Evolutionary conservation across 2,113 vertebrate species (phyloP), one percentile per base, ranked within the genome.

Genomic region (Trematomus loennbergii): DNA sequence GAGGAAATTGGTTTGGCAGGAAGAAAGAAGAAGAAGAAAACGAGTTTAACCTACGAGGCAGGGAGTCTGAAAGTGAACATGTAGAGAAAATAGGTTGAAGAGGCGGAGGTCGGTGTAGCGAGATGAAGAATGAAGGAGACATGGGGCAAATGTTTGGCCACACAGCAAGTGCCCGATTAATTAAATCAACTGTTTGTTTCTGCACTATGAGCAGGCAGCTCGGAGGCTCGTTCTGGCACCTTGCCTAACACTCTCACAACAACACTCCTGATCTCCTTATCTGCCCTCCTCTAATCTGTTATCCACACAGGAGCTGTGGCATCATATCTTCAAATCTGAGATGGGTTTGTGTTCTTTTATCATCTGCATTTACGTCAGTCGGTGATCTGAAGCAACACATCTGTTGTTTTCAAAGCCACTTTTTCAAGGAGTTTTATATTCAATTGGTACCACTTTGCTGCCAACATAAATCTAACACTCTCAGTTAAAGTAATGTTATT

Each of bases 161-260:
- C 81, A 81, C 83, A 59, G 85, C 72, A 50, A 86, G 85, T 43
- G 83, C 48, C 78, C 82, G 74, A 89, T 91, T 92, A 86, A 93
- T 92, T 92, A 89, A 88, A 90, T 79, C 84, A 79, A 74, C 69
- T 83, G 87, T 89, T 88, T 88, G 83, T 76, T 75, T 78, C 75
- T 79, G 68, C 75, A 75, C 69, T 84, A 61, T 62, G 79, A 68
- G 75, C 45, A 46, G 75, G 80, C 75, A 58, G 65, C 83, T 87
- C 40, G 12, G 69, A 79, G 75, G 75, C 74, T 79, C 12, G 48
- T 22, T 77, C 79, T 82, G 90, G 81, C 82, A 77, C 58, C n/a
- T 68, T 25, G 68, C 79, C 80, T 45, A 48, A 65, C 67, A 36
- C 73, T 60, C 59, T 75, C 78, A 67, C 29, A 36, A 67, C 48